Evolutionary conservation across 2,113 vertebrate genomes (phyloP), one percentile per base, ranked within the genome.

Genomic region (Serranochromis macrocephalus): DNA sequence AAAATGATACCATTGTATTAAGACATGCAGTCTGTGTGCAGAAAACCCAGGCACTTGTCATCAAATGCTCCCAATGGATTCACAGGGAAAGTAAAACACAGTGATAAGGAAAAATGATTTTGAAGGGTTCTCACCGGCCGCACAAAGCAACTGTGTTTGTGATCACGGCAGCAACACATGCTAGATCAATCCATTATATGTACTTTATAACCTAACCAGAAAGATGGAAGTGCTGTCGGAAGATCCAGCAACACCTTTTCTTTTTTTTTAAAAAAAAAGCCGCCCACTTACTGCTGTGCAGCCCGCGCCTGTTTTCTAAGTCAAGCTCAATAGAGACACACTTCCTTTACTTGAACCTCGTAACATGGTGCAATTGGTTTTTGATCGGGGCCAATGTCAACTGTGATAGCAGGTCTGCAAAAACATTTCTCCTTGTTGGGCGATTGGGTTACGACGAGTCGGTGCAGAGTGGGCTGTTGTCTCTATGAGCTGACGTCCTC

Each of bases 111-210:
- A 21, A n/a, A 38, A 82, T 10, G 3, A 7, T 78, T 80, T 85
- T 51, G 17, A 11, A 49, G 88, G 55, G 86, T 89, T 92, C 92
- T 85, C 88, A 91, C 81, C 71, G 11, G 82, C 61, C 7, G 49
- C 58, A 38, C 3, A 24, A 89, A 90, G 85, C 84, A 14, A 90
- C 92, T 95, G 92, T 33, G 26, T 90, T 91, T 91, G 85, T 90
- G 91, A 95, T 94, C 93, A 91, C 85, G 2, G 75, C 80, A 75
- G 88, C 85, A 83, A 63, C 93, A 94, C 90, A 93, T 94, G 92
- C 83, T 92, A 55, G 68, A 93, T 91, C 91, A 45, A 91, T 95
- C 90, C 53, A 8, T 89, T 83, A 75, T 82, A 85, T 79, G 80
- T 57, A 19, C 61, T 21, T 29, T 42, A 57, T 26, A 87, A 85